Percentiles rank a stretch among this genome's conserved stretches.
Conservation (phyloP, 2,797 vertebrate species). For the Rhinatrema bivittatum region DNA sequence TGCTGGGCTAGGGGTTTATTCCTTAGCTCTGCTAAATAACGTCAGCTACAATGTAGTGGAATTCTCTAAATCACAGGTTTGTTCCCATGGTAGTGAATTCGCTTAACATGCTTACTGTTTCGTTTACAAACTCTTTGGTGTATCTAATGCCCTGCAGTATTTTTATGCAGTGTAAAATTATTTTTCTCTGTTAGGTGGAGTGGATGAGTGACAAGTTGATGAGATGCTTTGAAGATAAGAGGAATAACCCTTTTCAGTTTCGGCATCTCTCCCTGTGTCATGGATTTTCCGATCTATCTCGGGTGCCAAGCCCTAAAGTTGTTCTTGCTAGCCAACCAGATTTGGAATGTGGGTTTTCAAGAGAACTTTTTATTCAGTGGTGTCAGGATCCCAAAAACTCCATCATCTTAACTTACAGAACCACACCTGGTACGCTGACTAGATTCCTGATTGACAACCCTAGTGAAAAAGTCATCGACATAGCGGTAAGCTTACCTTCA, state of each 20-base stretch:
- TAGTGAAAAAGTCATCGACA: conserved; percentile 85
- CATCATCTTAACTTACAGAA: conserved; percentile 91
- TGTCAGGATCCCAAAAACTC: conserved; percentile 91
- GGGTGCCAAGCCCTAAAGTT: conserved; percentile 94
- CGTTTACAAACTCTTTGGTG: fast-evolving
- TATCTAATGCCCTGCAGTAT: background rate
- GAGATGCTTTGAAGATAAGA: conserved; percentile 98
- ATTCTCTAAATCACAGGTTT: conserved; percentile 97
- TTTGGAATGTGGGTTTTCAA: conserved; percentile 93
- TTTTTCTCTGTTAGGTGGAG: conserved; percentile 69
- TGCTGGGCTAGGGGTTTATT: conserved; percentile 88
- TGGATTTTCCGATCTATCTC: conserved; percentile 84
- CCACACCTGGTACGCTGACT: conserved; percentile 88
- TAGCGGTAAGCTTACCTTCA: conserved; percentile 70
- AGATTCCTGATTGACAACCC: conserved; percentile 93
- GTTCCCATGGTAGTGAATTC: too few species aligned
- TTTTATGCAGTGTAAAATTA: too few species aligned
- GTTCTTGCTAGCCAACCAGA: conserved; percentile 96
- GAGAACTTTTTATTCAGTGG: conserved; percentile 97
- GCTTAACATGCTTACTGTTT: too few species aligned
- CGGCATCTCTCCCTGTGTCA: conserved; percentile 92
- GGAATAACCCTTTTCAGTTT: conserved; percentile 98
- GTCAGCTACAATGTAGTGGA: conserved; percentile 99
- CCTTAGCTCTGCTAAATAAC: conserved; percentile 90
- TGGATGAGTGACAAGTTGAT: conserved; percentile 99